Base-by-base conservation (phyloP, 2,113 vertebrate species). In the Panurus biarmicus region DNA sequence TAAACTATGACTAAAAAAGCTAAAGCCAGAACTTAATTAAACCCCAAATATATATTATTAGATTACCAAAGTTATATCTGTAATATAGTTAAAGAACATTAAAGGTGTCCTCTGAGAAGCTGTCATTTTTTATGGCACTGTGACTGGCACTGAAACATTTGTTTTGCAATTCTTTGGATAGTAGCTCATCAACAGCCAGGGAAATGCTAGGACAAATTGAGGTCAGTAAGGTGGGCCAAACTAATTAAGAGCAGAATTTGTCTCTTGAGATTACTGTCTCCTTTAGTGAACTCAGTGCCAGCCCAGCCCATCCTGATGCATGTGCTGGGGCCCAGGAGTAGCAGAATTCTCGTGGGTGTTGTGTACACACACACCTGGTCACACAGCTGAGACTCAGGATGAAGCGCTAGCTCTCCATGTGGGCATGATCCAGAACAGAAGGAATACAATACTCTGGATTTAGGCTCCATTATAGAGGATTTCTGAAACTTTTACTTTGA, bases 91-190 rank as follows among this genome's bases (percentile, higher is more conserved):
- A 25, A 58, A 72, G 85, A 96, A 82, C 36, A 88, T 94, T 86
- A 91, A 86, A 95, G 33, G 38, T 73, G 50, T 92, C 80, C 77
- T 88, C 62, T 74, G 92, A 97, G 72, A 81, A 80, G n/a, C 70
- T 85, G 56, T 71, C 90, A 69, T 83, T 89, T 94, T 88, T 85
- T 61, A 75, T 48, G 78, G 48, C 60, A 67, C 19, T 87, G 35
- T 94, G 85, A 56, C 48, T 87, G 87, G 45, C 73, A 89, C 22
- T 28, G 53, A 72, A 91, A 81, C 29, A 62, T 36, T 80, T 65
- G 57, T 54, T 96, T 88, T 82, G 66, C 72, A 61, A 15, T 85
- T 64, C 47, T 91, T 90, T 90, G 58, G 36, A 88, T 58, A 44
- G 65, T 60, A 82, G 33, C 71, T 94, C 73, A 88, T 72, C 90